Percentiles rank a stretch among this genome's conserved stretches.
Conservation (phyloP, 2,797 vertebrate genomes). For the Synanceia verrucosa region DNA sequence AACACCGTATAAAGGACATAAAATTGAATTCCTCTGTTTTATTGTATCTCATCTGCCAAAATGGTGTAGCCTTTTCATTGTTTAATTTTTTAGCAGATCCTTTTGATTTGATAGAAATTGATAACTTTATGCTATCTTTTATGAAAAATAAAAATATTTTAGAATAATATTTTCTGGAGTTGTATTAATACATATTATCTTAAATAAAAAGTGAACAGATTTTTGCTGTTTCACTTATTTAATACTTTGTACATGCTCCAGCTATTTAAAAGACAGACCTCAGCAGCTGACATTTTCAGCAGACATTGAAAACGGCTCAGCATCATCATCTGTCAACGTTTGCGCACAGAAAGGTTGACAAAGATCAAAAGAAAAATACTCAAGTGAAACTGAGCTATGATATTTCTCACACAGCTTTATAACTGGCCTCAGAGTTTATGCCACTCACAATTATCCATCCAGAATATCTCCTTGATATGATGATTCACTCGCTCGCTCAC, state of each 20-base stretch:
- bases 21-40: neutral
- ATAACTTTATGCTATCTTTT: neutral
- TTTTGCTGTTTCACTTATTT: neutral
- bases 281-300: constrained; percentile 40
- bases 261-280: neutral
- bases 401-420: constrained; percentile 43
- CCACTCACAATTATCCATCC: constrained; percentile 28
- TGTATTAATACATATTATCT: neutral
- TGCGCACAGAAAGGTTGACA: constrained; percentile 15
- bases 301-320: constrained; percentile 33
- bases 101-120: neutral
- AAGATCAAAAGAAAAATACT: constrained; percentile 38
- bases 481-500: constrained; percentile 31
- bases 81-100: neutral
- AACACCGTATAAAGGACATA: neutral
- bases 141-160: neutral
- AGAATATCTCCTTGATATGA: constrained; percentile 28
- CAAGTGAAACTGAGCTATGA: constrained; percentile 42
- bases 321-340: constrained; percentile 50
- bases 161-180: neutral
- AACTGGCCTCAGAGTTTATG: constrained; percentile 29
- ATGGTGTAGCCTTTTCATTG: neutral
- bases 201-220: neutral
- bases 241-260: neutral
- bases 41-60: neutral